phyloP scores from a whole-genome alignment of 1,140 invertebrate genomes.

The Gonioctena quinquepunctata region DNA sequence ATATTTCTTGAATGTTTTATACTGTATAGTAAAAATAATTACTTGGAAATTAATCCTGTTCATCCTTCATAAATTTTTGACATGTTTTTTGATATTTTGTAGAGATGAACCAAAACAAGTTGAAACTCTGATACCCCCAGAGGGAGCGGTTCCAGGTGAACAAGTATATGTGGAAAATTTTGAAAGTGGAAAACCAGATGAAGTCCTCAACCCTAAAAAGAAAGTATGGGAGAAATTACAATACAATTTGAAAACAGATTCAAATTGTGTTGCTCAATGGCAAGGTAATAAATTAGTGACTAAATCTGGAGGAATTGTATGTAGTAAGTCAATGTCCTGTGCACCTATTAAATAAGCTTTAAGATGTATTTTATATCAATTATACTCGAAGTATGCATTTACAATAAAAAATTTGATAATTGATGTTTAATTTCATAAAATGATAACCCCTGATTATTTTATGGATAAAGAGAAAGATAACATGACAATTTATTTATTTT shows the following conservation, averaged over 20 bases:
- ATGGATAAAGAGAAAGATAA: no score
- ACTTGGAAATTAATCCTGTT: no score
- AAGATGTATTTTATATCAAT: no score
- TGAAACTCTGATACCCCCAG: conserved; percentile 81
- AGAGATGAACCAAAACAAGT: conserved; percentile 76
- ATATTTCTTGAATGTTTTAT: no score
- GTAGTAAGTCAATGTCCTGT: conserved; percentile 34
- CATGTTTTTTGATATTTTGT: conserved; percentile 6
- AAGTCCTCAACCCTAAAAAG: conserved; percentile 94
- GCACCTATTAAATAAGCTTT: conserved; percentile 40
- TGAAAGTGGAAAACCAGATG: conserved; percentile 78
- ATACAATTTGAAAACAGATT: conserved; percentile 79
- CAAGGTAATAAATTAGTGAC: conserved; percentile 77
- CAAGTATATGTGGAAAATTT: conserved; percentile 76
- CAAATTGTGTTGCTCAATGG: conserved; percentile 79
- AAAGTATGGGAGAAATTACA: conserved; percentile 96
- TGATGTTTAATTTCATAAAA: no score
- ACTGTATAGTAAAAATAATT: no score
- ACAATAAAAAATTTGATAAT: no score
- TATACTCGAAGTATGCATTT: no score
- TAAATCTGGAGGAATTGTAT: conserved; percentile 66
- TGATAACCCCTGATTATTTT: no score
- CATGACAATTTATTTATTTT: no score
- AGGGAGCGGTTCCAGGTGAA: conserved; percentile 76
- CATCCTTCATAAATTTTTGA: no score